Evolutionary conservation across 2,797 vertebrate species (phyloP), one percentile per base, ranked within the genome.

Genomic region (Alca torda): DNA sequence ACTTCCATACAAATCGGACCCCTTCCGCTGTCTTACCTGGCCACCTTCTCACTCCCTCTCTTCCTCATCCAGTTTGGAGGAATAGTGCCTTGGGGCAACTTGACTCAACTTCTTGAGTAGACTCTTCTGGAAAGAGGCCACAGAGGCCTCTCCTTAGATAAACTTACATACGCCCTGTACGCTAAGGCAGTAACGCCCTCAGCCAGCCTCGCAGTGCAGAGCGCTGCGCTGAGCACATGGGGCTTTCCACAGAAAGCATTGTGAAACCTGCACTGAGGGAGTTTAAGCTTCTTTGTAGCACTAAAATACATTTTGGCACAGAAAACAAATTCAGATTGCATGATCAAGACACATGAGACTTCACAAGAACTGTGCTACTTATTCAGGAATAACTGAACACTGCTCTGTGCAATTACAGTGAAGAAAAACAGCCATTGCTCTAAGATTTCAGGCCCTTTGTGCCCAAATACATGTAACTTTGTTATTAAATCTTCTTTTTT

Each of bases 361-460:
- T 92, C 84, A 60, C 33, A 93, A 82, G 84, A 95, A 93, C 61
- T 68, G 56, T 45, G 68, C 53, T 90, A 51, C 84, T 91, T 68
- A 94, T 92, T 91, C 75, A 92, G 53, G 81, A 95, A 84, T 59
- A 87, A 90, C 75, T 33, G 59, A 93, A 48, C 56, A 28, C 26
- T 77, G 16, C 43, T 82, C 67, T 45, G 20, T 57, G 64, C 56
- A 87, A 83, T 89, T 90, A 91, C 10, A 80, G 61, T 3, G 26
- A 21, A 31, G 43, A 31, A 63, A 76, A 94, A 85, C 74, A 20
- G n/a, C 14, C 0, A 0, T 19, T 86, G 46, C 70, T 89, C 37
- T 79, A 92, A 81, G 54, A 84, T 73, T 87, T 73, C 68, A 94
- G 61, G 39, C 73, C 25, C 53, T 93, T 84, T 89, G 70, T 74